Evolutionary conservation across 1,140 invertebrate genomes (phyloP).

Genomic region (Drosophila asahinai): DNA sequence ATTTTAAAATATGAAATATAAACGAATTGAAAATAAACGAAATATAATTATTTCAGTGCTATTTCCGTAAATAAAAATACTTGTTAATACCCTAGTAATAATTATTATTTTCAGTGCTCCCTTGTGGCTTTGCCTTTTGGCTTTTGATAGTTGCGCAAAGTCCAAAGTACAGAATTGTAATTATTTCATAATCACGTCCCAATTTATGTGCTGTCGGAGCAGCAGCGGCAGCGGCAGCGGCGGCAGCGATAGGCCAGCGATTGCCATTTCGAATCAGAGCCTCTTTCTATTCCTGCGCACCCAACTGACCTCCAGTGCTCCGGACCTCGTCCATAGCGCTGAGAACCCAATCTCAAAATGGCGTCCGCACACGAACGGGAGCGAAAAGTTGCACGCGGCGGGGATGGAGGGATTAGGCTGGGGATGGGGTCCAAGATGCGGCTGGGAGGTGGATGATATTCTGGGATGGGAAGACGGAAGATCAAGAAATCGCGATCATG

Average conservation of each 20-base stretch:
- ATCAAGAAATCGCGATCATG: conserved; percentile 81
- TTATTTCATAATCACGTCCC: conserved; percentile 82
- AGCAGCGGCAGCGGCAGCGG: conserved; percentile 22
- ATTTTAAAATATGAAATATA: conserved; percentile 3
- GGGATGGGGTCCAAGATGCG: not conserved
- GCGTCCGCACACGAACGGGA: conserved; percentile 56
- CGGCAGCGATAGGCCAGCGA: conserved; percentile 41
- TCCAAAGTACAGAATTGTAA: conserved; percentile 71
- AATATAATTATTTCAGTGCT: too few species aligned
- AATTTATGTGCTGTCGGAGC: conserved; percentile 67
- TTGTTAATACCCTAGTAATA: not conserved
- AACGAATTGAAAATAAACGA: too few species aligned
- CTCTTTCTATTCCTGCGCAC: conserved; percentile 76
- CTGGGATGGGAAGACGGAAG: conserved; percentile 56
- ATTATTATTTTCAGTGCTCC: conserved; percentile 4
- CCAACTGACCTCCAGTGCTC: conserved; percentile 62
- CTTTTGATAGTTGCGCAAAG: conserved; percentile 60
- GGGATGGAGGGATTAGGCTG: not conserved
- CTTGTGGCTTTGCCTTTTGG: conserved; percentile 21
- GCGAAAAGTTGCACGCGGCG: conserved; percentile 18
- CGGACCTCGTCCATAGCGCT: conserved; percentile 37
- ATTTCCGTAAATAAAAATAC: too few species aligned
- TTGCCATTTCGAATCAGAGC: conserved; percentile 76
- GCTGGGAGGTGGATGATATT: conserved; percentile 29
- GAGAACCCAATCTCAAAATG: conserved; percentile 75